These are phyloP conservation scores for Xestia sexstrigata DNA, from an alignment of 2,888 invertebrate species.

Conservation along the genomic window DNA sequence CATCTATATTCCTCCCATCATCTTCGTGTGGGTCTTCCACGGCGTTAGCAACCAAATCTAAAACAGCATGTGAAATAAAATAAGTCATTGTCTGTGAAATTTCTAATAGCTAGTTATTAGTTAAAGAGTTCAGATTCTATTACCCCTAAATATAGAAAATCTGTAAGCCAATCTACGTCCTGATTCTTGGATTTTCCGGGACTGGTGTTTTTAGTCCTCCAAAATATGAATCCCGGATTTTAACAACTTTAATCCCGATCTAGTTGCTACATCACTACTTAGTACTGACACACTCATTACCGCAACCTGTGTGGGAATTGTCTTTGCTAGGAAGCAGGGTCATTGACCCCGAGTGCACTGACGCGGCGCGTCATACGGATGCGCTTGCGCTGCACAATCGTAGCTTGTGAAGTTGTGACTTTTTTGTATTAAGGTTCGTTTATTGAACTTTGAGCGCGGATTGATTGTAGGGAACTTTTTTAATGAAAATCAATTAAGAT, in stretches of 20 bases:
- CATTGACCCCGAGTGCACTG: slow-evolving; percentile 82
- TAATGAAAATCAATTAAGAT: slow-evolving; percentile 1
- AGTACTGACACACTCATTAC: slow-evolving; percentile 70
- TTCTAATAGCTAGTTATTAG: background rate
- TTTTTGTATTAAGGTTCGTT: slow-evolving; percentile 65
- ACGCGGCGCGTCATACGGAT: slow-evolving; percentile 80
- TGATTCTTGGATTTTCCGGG: background rate
- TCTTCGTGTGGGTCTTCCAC: background rate
- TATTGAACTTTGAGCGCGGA: slow-evolving; percentile 64
- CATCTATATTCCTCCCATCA: background rate
- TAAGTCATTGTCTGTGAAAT: slow-evolving; percentile 11
- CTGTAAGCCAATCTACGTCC: slow-evolving; percentile 2
- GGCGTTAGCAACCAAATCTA: background rate
- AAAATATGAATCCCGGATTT: background rate
- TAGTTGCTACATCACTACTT: slow-evolving; percentile 61
- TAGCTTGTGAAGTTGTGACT: slow-evolving; percentile 58
- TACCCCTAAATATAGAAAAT: slow-evolving; percentile 10
- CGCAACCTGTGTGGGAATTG: slow-evolving; percentile 77
- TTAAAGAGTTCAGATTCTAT: no score
- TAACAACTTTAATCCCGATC: slow-evolving; percentile 5
- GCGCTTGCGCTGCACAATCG: slow-evolving; percentile 81
- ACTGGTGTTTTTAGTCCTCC: no score
- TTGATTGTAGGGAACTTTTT: slow-evolving; percentile 29
- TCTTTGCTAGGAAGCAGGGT: slow-evolving; percentile 76
- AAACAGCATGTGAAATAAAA: background rate